Conservation (phyloP, 2,888 invertebrate genomes). For the Parnassius mnemosyne region DNA sequence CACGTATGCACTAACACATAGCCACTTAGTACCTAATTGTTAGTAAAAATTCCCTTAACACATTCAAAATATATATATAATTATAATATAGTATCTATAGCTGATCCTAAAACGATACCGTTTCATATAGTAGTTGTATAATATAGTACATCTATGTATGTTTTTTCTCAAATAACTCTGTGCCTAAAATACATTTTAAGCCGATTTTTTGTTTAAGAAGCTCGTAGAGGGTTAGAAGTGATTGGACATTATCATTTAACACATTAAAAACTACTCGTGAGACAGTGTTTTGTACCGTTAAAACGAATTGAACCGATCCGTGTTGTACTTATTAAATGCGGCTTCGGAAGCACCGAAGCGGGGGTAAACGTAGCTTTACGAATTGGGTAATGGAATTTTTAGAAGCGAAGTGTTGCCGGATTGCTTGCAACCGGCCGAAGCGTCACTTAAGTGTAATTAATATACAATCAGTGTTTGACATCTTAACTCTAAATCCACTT, state of each 20-base stretch:
- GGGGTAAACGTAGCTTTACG: neutral
- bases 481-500: conserved; percentile 36
- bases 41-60: conserved; percentile 78
- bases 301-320: conserved; percentile 43
- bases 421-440: conserved; percentile 32
- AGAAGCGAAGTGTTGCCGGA: conserved; percentile 26
- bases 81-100: conserved; percentile 58
- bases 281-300: conserved; percentile 48
- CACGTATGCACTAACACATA: conserved; percentile 51
- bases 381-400: neutral
- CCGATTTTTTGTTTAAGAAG: conserved; percentile 64
- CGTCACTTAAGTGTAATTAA: conserved; percentile 45
- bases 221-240: conserved; percentile 66
- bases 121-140: conserved; percentile 69
- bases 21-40: conserved; percentile 73
- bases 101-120: conserved; percentile 65
- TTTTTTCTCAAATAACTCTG: conserved; percentile 68
- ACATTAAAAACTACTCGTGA: conserved; percentile 43
- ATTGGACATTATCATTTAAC: conserved; percentile 54
- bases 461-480: conserved; percentile 56
- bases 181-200: conserved; percentile 77
- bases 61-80: conserved; percentile 78
- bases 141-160: conserved; percentile 61
- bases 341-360: conserved; percentile 9
- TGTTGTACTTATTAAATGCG: conserved; percentile 33